These are phyloP conservation scores for Sphecodes monilicornis DNA, from an alignment of 2,888 invertebrate species.

Conservation along the genomic window DNA sequence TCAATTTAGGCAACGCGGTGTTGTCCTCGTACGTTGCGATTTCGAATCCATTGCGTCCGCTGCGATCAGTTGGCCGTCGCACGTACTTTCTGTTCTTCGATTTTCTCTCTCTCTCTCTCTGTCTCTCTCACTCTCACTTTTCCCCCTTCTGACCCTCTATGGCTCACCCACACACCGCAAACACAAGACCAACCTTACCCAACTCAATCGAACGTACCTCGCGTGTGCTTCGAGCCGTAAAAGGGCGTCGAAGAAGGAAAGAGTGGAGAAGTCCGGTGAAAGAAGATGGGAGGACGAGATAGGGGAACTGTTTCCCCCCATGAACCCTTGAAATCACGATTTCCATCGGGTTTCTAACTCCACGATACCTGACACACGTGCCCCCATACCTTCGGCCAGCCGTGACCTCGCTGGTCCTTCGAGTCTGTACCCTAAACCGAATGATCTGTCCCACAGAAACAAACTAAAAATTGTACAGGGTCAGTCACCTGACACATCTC, in stretches of 20 bases:
- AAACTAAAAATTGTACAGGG: background rate
- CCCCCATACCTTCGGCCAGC: slow-evolving; percentile 55
- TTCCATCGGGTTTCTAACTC: slow-evolving; percentile 65
- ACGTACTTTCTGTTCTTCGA: slow-evolving; percentile 58
- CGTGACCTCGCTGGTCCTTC: slow-evolving; percentile 45
- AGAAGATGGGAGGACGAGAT: background rate
- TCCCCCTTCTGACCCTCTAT: background rate
- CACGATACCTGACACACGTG: slow-evolving; percentile 59
- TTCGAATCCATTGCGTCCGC: slow-evolving; percentile 18
- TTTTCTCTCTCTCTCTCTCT: slow-evolving; percentile 24
- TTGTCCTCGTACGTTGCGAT: slow-evolving; percentile 33
- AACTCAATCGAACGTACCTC: slow-evolving; percentile 57
- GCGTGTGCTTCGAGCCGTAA: slow-evolving; percentile 44
- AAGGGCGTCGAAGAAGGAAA: background rate
- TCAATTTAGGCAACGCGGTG: slow-evolving; percentile 18
- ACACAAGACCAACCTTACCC: slow-evolving; percentile 25
- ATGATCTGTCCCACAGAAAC: background rate
- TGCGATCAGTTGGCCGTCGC: slow-evolving; percentile 45
- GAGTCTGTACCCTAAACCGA: slow-evolving; percentile 42
- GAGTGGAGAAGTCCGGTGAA: background rate
- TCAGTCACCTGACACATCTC: background rate
- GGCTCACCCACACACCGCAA: background rate
- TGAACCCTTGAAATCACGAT: slow-evolving; percentile 63
- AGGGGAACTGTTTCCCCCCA: slow-evolving; percentile 34
- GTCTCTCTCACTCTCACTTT: background rate